Base-by-base conservation (phyloP, 2,113 vertebrate species). In the Rhadina sibilatrix region DNA sequence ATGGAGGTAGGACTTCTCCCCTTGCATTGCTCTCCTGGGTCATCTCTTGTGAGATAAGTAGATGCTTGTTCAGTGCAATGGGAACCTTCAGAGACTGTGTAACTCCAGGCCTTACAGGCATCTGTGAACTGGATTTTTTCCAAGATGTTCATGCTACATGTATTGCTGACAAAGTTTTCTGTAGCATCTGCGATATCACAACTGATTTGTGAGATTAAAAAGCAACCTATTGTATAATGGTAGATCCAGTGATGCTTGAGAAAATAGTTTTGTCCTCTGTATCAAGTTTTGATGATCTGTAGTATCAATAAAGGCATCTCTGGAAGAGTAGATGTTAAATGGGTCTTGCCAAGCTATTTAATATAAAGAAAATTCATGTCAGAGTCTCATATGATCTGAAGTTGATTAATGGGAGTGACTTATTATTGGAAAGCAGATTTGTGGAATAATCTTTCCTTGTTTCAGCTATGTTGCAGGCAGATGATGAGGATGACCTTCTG, bases 401-500 rank as follows among this genome's bases (percentile, higher is more conserved):
- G 23, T 46, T 94, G 54, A 64, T 86, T 79, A 87, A 75, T 64
- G 30, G 21, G 46, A 47, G 33, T 61, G 57, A 30, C 1, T n/a
- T n/a, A n/a, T n/a, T 7, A 83, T 68, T 74, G 59, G 56, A 83
- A 93, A 53, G 49, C 53, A 68, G 22, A 63, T 78, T 93, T 66
- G 11, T 78, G 87, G 42, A 70, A 81, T 90, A 60, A 74, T 64
- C 40, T 96, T 89, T 89, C 30, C 21, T 77, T 75, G 63, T 84
- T 60, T 79, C 94, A 99, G 99, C 99, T 87, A 99, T 99, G 99
- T 93, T 99, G 87, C 99, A 99, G 97, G 99, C 99, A 38, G 99
- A 99, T 87, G 99, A 99, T 93, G 99, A 99, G 96, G 99, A 99
- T 69, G 99, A 99, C 91, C 98, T 99, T 96, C 98, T 99, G 97